Evolutionary conservation across 2,113 vertebrate genomes (phyloP).

Genomic region (Atractosteus spatula): DNA sequence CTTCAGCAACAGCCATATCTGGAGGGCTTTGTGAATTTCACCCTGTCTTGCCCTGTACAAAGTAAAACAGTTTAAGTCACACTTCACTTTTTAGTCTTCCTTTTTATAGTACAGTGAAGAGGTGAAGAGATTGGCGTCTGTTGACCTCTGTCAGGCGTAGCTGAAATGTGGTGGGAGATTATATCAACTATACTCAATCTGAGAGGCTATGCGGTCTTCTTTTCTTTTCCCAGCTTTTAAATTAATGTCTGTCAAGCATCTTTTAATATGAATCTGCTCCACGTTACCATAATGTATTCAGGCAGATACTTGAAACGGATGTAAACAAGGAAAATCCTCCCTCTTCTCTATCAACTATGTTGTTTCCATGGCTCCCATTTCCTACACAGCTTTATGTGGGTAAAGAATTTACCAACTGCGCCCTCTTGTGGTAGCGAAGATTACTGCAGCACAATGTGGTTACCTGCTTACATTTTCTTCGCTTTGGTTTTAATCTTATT

Average conservation of each 20-base stretch:
- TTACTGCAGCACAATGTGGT: no score
- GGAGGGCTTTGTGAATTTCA: no score
- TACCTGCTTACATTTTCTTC: no score
- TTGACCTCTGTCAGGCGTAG: no score
- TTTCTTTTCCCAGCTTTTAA: neutral
- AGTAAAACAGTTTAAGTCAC: no score
- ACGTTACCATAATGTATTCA: constrained; percentile 62
- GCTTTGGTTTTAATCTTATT: no score
- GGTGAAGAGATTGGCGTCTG: no score
- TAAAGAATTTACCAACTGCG: constrained; percentile 8
- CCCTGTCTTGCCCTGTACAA: no score
- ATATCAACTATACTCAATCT: neutral
- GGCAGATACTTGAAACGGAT: constrained; percentile 44
- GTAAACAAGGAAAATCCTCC: constrained; percentile 45
- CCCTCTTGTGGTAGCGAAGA: constrained; percentile 29
- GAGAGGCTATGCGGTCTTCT: neutral
- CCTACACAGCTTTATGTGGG: constrained; percentile 20
- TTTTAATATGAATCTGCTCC: neutral
- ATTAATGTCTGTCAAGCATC: constrained; percentile 13
- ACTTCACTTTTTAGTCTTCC: no score
- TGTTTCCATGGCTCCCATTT: constrained; percentile 36
- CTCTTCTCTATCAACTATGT: constrained; percentile 36
- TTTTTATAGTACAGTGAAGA: no score
- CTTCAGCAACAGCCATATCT: no score
- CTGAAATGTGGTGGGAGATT: neutral